Evolutionary conservation across 2,888 invertebrate species (phyloP).

Genomic region (Cactoblastis cactorum): DNA sequence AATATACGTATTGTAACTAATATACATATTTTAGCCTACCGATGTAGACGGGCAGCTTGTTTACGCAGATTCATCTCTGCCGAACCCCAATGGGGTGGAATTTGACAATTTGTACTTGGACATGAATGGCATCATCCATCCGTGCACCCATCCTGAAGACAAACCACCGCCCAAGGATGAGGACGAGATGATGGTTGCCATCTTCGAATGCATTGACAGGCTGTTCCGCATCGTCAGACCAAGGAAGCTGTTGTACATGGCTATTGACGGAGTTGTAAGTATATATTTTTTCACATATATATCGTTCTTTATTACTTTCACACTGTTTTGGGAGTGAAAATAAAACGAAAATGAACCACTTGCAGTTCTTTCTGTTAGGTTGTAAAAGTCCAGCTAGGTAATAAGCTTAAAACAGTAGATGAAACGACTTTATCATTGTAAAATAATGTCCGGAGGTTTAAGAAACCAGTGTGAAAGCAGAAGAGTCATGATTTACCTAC

Average conservation of each 20-base stretch:
- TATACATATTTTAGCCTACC: constrained; percentile 82
- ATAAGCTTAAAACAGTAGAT: too few species aligned
- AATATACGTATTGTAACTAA: background rate
- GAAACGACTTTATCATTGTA: too few species aligned
- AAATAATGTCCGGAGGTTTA: too few species aligned
- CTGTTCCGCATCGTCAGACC: constrained; percentile 96
- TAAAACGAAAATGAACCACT: too few species aligned
- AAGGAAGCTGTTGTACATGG: constrained; percentile 97
- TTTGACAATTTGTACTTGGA: constrained; percentile 99
- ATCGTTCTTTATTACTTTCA: too few species aligned
- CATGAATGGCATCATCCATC: constrained; percentile 99
- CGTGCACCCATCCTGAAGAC: constrained; percentile 99
- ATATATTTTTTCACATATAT: too few species aligned
- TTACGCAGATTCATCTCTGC: constrained; percentile 89
- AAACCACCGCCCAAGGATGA: constrained; percentile 98
- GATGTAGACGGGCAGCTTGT: constrained; percentile 87
- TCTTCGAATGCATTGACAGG: constrained; percentile 98
- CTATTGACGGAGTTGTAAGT: constrained; percentile 97
- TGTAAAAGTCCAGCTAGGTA: too few species aligned
- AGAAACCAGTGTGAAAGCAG: too few species aligned
- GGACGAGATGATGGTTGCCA: constrained; percentile 99
- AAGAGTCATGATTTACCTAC: too few species aligned
- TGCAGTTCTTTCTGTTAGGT: too few species aligned
- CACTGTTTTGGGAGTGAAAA: too few species aligned
- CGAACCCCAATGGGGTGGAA: constrained; percentile 97